Percentiles rank a stretch among this genome's conserved stretches.
Evolutionary conservation across 2,888 invertebrate species (phyloP).

Genomic region (Quadroppia sp.): DNA sequence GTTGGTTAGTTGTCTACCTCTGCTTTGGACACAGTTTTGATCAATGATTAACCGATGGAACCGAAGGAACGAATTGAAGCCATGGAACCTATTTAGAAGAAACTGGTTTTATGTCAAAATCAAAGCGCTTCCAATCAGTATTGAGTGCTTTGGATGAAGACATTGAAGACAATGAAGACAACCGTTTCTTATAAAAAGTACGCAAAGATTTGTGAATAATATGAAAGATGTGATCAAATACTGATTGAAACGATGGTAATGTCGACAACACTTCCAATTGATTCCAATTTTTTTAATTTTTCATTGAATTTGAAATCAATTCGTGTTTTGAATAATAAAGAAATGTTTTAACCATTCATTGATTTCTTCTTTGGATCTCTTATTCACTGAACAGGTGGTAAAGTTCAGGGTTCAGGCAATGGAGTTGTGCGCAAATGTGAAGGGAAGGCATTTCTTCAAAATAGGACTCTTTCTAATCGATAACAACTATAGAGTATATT

Average conservation of each 20-base stretch:
- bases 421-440: conserved; percentile 1
- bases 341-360: too few species aligned
- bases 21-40: conserved; percentile 67
- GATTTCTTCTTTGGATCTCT: too few species aligned
- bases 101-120: conserved; percentile 84
- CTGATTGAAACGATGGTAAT: conserved; percentile 14
- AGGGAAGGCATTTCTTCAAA: neutral
- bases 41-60: conserved; percentile 78
- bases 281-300: too few species aligned
- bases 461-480: neutral
- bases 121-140: conserved; percentile 78
- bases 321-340: too few species aligned
- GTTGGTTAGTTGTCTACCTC: conserved; percentile 90
- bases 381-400: neutral
- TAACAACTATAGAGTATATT: neutral
- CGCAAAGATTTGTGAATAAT: conserved; percentile 16
- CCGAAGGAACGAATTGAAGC: conserved; percentile 64
- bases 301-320: too few species aligned
- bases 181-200: conserved; percentile 32
- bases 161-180: neutral
- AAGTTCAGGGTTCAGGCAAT: neutral
- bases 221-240: conserved; percentile 25
- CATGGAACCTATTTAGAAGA: conserved; percentile 66
- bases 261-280: neutral
- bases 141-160: conserved; percentile 37